Evolutionary conservation across 2,797 vertebrate species (phyloP), one percentile per base, ranked within the genome.

Genomic region (Etheostoma perlongum): DNA sequence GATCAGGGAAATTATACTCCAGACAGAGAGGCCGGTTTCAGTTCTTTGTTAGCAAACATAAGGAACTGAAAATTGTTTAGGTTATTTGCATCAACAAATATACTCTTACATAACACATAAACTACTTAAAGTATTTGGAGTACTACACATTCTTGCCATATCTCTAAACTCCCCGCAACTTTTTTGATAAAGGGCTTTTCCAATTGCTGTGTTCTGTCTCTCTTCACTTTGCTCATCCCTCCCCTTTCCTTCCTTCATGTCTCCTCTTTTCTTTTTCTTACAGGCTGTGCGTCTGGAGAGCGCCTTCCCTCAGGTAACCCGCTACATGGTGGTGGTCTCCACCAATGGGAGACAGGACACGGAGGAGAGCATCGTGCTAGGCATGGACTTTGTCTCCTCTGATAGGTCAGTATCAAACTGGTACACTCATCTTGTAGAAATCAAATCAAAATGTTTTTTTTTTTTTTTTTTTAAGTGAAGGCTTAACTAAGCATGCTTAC

Each of bases 321-420:
- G 98, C 54, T 99, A 99, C 94, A 99, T 99, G 97, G 98, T 99
- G 77, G 97, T 99, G 16, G 97, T 99, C 74, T 99, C 97, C 86
- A 99, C 97, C 85, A 98, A 97, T 0, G 98, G 98, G 48, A 95
- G 97, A 53, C 98, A 99, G 85, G 98, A 99, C 92, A 99, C 98
- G 0, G 98, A 99, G 90, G 98, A 99, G 90, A 98, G 96, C 92
- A 96, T 98, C 2, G 97, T 99, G 60, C 96, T 99, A 1, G 98
- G 98, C 70, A 96, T 99, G 94, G 98, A 99, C 95, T 99, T 99
- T 81, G 93, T 95, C 73, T 96, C 95, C 83, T 96, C 96, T 80
- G 97, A 99, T 89, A 95, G 97, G 98, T 99, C 88, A 72, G 93
- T 76, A 33, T 36, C 51, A 27, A 49, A 44, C 5, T 15, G 11